Evolutionary conservation across 1,140 invertebrate species (phyloP), one percentile per base, ranked within the genome.

Genomic region (Schlechtendalia chinensis): DNA sequence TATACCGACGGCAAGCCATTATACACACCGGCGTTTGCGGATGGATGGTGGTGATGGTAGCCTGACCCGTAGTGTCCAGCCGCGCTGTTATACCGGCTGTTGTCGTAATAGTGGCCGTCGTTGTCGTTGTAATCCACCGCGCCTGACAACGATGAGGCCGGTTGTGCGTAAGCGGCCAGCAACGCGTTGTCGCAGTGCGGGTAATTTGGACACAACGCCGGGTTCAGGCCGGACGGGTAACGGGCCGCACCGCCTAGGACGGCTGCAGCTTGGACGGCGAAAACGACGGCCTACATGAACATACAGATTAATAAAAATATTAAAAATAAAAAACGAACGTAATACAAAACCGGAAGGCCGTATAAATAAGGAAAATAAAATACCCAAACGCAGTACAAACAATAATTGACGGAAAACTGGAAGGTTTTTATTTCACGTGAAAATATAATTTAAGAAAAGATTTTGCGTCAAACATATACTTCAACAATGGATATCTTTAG

Each of bases 171-270:
- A 83, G 10, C 81, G 5, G 83, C 84, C 19, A 88, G 83, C 19
- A 87, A 77, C 1, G 82, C 84, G 45, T 86, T 84, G 82, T 87
- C 87, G 67, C 88, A 89, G 84, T 85, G 87, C 39, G 88, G 88
- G 84, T 88, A 89, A 85, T 88, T 87, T 45, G 88, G 88, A 84
- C 88, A 89, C 8, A 88, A 84, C 16, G 87, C 86, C 5, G 88
- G 88, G 83, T 88, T 86, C 0, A 89, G 82, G 10, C 88, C 88
- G 32, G 88, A 87, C 8, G 88, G 88, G 85, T 88, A 89, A 83
- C 71, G 65, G 32, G 71, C 81, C 3, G 67, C 77, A 8, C 69
- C 81, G 11, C 53, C 67, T 5, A 71, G 27, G 5, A 69, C 65
- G 0, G 45, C 47, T 14, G 17, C 19, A n/a, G 39, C 32, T 61